Evolutionary conservation across 2,797 vertebrate species (phyloP), one percentile per base, ranked within the genome.

Genomic region (Gephyroberyx darwinii): DNA sequence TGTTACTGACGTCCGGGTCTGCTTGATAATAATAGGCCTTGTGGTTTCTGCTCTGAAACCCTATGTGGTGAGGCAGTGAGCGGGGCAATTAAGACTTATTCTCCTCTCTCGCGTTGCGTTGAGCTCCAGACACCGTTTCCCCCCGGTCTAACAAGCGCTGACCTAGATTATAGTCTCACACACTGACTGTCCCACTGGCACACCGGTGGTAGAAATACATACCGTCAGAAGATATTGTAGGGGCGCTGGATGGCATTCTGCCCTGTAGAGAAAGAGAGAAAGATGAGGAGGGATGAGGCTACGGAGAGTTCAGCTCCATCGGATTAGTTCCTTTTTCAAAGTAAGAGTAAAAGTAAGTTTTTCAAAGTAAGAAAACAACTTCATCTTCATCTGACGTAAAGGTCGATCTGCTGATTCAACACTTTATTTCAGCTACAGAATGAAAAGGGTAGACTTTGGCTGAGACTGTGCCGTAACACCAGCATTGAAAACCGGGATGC

Each of bases 231-330:
- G 62, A n/a, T 45, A 69, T 69, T 19, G 77, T 17, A 17, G 45
- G 22, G 52, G 37, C 47, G 61, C 30, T 88, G 12, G 88, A 65
- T 16, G 37, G 33, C 53, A 31, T 71, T 83, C 84, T 94, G 78
- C 30, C 80, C 93, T 94, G 90, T 50, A n/a, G 61, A 78, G 39
- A 85, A 5, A 87, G 5, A 84, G 62, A 87, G 26, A 86, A 50
- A 65, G n/a, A 52, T 13, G 33, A 8, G 51, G 30, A 54, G 17
- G 12, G 4, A 26, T 3, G 26, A 26, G 26, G 26, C 26, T 3
- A 3, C 1, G 26, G 26, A 26, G 26, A 65, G 5, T 7, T 22
- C 7, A 39, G 14, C 39, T 20, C 10, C 41, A 43, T 43, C 13
- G 12, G 41, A 16, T 5, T 5, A 10, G 8, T 13, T 12, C 2